Evolutionary conservation across 2,888 invertebrate genomes (phyloP), one percentile per base, ranked within the genome.

Genomic region (Taphrorychus bicolor): DNA sequence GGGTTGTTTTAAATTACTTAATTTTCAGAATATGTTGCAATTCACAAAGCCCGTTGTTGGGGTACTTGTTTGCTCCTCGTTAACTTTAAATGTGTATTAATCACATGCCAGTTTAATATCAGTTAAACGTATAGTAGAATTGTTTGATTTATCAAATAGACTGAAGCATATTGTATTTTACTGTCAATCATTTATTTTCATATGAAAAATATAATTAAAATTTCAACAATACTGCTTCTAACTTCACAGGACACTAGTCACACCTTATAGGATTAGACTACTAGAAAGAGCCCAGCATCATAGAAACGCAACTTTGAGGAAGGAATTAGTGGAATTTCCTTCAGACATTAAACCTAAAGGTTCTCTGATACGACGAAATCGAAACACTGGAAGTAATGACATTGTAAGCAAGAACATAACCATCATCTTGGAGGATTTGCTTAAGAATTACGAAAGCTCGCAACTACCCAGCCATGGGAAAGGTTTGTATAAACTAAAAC

Each of bases 401-500:
- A 69, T 76, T 11, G 75, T 94, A 11, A 93, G 93, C 61, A 90
- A 89, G 76, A 95, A 95, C 79, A 95, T 95, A 71, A 93, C 94
- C 0, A 87, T 90, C 78, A 90, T 95, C 3, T 83, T 95, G 73
- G 95, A 95, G 78, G 94, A 94, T 79, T 85, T 95, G 41, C 85
- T 95, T 74, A 93, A 94, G 83, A 92, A 94, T 81, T 95, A 95
- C 79, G 95, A 95, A 81, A 93, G 92, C 79, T 94, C 93, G 19
- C 94, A 94, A 78, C 83, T 94, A 71, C 95, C 95, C 3, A 93
- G 93, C n/a, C 93, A 94, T 78, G 93, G 92, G 48, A 89, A 91
- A 87, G 94, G 94, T 93, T 81, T 59, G 64, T 60, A 32, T 9
- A 32, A 9, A 32, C 9, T 1, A 11, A 32, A 32, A 9, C 7